Percentiles rank a stretch among this genome's conserved stretches.
Evolutionary conservation across 2,113 vertebrate species (phyloP).

Genomic region (Okapia johnstoni): DNA sequence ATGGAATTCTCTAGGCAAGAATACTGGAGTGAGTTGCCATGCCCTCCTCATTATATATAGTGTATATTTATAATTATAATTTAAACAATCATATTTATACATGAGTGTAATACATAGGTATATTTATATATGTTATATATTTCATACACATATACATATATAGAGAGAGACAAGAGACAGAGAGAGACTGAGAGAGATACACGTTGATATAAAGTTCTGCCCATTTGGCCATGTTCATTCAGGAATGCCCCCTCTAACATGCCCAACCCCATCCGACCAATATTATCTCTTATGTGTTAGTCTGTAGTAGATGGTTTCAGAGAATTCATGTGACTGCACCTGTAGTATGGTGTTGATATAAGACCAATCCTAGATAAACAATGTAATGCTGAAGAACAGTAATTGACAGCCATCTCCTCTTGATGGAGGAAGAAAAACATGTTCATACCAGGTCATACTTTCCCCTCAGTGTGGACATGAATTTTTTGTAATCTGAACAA

Average conservation of each 20-base stretch:
- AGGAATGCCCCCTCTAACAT: neutral
- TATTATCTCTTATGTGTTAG: neutral
- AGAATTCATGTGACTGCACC: neutral
- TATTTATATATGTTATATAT: neutral
- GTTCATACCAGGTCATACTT: neutral
- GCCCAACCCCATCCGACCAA: neutral
- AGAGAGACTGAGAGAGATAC: neutral
- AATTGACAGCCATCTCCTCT: neutral
- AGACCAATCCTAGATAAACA: neutral
- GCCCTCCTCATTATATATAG: neutral
- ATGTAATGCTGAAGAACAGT: neutral
- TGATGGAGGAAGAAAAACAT: neutral
- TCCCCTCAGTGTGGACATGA: neutral
- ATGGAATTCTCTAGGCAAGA: neutral
- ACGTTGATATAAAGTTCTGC: neutral
- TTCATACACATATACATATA: neutral
- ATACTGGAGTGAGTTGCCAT: neutral
- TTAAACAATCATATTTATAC: neutral
- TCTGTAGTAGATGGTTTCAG: neutral
- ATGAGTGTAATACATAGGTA: neutral
- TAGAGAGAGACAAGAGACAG: neutral
- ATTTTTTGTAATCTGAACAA: neutral
- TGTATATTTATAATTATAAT: neutral
- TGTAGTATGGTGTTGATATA: neutral
- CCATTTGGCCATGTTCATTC: neutral